phyloP scores from a whole-genome alignment of 2,113 vertebrate genomes.

The Brachyhypopomus gauderio region DNA sequence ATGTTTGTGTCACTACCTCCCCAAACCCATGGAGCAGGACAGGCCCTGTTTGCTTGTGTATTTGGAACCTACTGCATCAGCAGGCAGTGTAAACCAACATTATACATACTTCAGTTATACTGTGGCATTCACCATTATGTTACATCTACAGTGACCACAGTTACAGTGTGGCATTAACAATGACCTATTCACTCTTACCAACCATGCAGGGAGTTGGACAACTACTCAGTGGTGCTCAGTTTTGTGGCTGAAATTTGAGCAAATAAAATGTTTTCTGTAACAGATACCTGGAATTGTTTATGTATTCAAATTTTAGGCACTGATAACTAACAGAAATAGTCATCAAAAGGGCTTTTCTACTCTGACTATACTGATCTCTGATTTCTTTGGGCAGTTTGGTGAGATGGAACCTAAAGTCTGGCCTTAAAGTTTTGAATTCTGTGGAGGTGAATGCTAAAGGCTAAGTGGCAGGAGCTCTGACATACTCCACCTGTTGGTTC shows the following conservation, averaged over 20 bases:
- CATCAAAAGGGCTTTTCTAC: neutral
- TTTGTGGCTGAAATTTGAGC: neutral
- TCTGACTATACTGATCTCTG: neutral
- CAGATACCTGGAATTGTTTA: no score
- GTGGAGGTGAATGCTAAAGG: conserved; percentile 40
- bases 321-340: no score
- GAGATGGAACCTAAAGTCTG: neutral
- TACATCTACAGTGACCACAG: no score
- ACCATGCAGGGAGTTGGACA: no score
- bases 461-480: conserved; percentile 33
- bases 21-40: no score
- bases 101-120: neutral
- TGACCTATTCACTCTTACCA: no score
- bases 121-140: neutral
- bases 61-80: neutral
- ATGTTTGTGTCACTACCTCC: no score
- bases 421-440: conserved; percentile 4
- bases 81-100: neutral
- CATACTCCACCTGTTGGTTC: conserved; percentile 34
- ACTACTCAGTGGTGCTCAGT: neutral
- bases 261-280: no score
- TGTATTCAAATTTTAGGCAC: no score
- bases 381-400: neutral
- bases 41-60: neutral
- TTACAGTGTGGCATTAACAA: no score